Base-by-base conservation (phyloP, 2,888 invertebrate species). In the Andrena camellia region DNA sequence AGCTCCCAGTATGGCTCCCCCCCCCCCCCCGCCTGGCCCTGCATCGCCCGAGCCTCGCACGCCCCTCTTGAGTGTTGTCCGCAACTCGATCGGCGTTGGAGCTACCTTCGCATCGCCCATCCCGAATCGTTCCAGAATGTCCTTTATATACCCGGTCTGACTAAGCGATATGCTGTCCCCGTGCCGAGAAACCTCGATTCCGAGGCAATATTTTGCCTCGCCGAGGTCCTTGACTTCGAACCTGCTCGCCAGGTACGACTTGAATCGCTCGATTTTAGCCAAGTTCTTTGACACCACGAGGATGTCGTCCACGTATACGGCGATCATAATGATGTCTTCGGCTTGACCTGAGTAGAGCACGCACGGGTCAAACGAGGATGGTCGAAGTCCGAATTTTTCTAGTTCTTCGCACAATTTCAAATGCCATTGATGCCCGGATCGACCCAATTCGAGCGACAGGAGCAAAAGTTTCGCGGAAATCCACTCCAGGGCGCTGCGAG, bases 191-290 rank as follows among this genome's bases (percentile, higher is more conserved):
- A 70, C 8, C 20, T 74, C 59, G 13, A 67, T 66, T 7, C 57
- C 66, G 2, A 74, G 8, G 13, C 67, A 59, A 26, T 48, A 29
- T 2, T 54, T 42, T 1, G 35, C 35, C 2, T 20, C 5, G 1
- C 72, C 72, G 6, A 64, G 35, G 13, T 54, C 54, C 29, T 64
- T 73, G 26, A 73, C 2, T 13, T 63, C 64, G 20, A 73, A 73
- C 6, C 26, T 2, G 4, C 20, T 17, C 1, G 8, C 7, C 7
- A 64, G 5, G 1, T 23, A 5, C 10, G 48, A 17, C 50, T 57
- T 66, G 2, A 73, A 17, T n/a, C 13, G 8, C 4, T 23, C 17
- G 0, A 54, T 42, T 17, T 13, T n/a, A n/a, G 10, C 31, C 0
- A 17, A 1, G 8, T 52, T 26, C 6, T 29, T 7, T 0, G 66